phyloP scores from a whole-genome alignment of 2,797 vertebrate genomes.

The Crenuchus spilurus region DNA sequence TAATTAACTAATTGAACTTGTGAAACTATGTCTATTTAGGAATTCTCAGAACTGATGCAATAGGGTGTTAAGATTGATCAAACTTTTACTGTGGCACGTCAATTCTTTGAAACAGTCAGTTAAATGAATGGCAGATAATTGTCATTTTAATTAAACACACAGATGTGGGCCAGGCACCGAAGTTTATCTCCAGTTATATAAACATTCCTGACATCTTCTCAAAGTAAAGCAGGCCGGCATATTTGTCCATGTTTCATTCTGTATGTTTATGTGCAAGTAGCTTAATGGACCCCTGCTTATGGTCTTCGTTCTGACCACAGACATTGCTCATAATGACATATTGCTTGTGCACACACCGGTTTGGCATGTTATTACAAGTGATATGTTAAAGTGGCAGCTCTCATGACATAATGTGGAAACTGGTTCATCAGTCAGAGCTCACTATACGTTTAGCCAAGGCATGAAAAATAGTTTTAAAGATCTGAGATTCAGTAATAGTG shows the following conservation, averaged over 20 bases:
- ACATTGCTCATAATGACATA: conserved; percentile 29
- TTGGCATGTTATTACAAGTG: conserved; percentile 34
- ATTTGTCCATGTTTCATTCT: not conserved
- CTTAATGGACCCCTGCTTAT: conserved; percentile 29
- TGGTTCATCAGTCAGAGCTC: too few relatives aligned
- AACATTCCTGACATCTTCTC: not conserved
- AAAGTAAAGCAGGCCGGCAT: conserved; percentile 7
- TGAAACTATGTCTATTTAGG: too few relatives aligned
- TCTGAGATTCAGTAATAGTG: too few relatives aligned
- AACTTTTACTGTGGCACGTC: too few relatives aligned
- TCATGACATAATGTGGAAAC: not conserved
- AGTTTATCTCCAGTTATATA: not conserved
- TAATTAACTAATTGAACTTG: too few relatives aligned
- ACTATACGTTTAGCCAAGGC: too few relatives aligned
- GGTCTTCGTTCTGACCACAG: conserved; percentile 3
- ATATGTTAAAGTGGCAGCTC: not conserved
- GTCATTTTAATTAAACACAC: not conserved
- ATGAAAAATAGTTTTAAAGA: too few relatives aligned
- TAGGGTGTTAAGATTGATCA: too few relatives aligned
- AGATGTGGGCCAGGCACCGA: not conserved
- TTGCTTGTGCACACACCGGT: conserved; percentile 16
- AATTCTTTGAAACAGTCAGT: too few relatives aligned
- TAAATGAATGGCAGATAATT: too few relatives aligned
- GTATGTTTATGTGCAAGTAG: conserved; percentile 7
- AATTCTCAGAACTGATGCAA: too few relatives aligned